Evolutionary conservation across 2,888 invertebrate species (phyloP).

Genomic region (Spodoptera exigua): DNA sequence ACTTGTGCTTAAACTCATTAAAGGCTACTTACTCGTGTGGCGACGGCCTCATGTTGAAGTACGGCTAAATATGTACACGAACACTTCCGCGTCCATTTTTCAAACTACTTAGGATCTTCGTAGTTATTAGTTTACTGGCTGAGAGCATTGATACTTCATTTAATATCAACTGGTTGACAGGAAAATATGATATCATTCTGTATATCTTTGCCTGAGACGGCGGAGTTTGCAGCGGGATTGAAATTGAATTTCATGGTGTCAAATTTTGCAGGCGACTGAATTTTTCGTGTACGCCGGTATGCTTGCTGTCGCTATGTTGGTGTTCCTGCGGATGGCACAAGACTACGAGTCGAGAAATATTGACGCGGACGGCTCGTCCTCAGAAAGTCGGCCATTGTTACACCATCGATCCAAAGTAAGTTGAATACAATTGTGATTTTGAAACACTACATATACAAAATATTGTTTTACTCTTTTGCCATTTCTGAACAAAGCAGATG

Average conservation of each 20-base stretch:
- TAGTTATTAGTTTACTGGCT: not conserved
- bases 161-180: slow-evolving; percentile 8
- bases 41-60: not conserved
- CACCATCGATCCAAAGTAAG: slow-evolving; percentile 77
- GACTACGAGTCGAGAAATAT: slow-evolving; percentile 80
- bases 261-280: slow-evolving; percentile 90
- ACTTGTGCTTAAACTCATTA: slow-evolving; percentile 9
- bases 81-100: slow-evolving; percentile 5
- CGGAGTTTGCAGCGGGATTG: slow-evolving; percentile 3
- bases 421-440: not conserved
- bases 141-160: slow-evolving; percentile 12
- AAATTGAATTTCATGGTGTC: slow-evolving; percentile 36
- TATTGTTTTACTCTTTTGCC: not conserved
- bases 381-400: slow-evolving; percentile 79
- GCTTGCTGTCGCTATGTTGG: slow-evolving; percentile 91
- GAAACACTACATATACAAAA: too few species aligned
- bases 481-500: not conserved
- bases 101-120: slow-evolving; percentile 3
- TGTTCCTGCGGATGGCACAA: slow-evolving; percentile 89
- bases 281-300: slow-evolving; percentile 93
- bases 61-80: slow-evolving; percentile 1
- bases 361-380: slow-evolving; percentile 79
- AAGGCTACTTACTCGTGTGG: slow-evolving; percentile 3
- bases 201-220: slow-evolving; percentile 11
- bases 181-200: slow-evolving; percentile 14